Conservation (phyloP, 2,888 invertebrate species). For the Eupithecia centaureata region DNA sequence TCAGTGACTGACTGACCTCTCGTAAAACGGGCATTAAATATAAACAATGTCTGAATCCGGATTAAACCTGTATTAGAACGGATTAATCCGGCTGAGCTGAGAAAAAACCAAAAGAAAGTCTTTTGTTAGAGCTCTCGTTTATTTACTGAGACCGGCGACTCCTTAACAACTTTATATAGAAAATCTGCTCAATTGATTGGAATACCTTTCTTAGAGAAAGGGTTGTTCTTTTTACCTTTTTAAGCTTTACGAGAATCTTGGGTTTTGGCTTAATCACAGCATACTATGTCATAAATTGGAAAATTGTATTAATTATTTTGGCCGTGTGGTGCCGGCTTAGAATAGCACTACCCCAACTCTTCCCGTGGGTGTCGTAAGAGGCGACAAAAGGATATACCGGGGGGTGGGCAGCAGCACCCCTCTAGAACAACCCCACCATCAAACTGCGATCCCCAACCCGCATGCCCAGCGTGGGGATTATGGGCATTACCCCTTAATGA, state of each 20-base stretch:
- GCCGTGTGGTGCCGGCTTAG: no score
- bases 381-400: no score
- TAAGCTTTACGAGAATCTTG: not conserved
- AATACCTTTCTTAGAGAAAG: constrained; percentile 17
- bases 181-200: constrained; percentile 27
- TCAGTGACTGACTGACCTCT: constrained; percentile 27
- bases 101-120: constrained; percentile 26
- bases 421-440: no score
- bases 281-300: not conserved
- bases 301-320: no score
- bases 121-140: constrained; percentile 28
- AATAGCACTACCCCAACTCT: no score
- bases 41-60: constrained; percentile 29
- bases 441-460: no score
- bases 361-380: no score
- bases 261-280: not conserved
- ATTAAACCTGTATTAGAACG: constrained; percentile 30
- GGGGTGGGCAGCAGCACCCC: no score
- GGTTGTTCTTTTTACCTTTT: no score
- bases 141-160: constrained; percentile 13
- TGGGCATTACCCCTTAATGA: no score
- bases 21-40: constrained; percentile 25
- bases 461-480: no score
- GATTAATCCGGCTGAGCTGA: constrained; percentile 32
- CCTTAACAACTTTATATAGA: constrained; percentile 9